Evolutionary conservation across 2,113 vertebrate species (phyloP), one percentile per base, ranked within the genome.

Genomic region (Pandion haliaetus): DNA sequence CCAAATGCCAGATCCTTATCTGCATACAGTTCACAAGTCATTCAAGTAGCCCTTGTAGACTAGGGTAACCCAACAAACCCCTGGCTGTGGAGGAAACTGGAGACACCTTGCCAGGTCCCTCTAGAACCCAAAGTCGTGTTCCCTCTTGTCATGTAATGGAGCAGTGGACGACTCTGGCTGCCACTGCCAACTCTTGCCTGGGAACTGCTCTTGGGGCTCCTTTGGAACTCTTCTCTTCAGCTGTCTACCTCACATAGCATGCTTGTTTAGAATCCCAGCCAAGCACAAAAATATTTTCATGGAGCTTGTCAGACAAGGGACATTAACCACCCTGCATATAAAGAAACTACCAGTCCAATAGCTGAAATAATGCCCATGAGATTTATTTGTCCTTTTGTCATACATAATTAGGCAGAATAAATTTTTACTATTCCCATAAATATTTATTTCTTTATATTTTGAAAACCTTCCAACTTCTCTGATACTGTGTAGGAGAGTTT

Each of bases 181-280:
- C 15, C 47, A 66, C 12, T 50, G 18, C 26, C 26, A 74, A 3
- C 23, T 63, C 36, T 73, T 54, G 17, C 40, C 34, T 54, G 21
- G 31, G 19, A 86, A 76, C 18, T 25, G 32, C 17, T 86, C 49
- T 49, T 44, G 20, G 12, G 6, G 5, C 4, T 83, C 31, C 63
- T 77, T 26, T 50, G 47, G 29, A 85, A 58, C n/a, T 72, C 29
- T 12, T 59, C 8, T 19, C 15, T 91, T 69, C 44, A 65, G 20
- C 25, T 63, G 21, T 18, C 54, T 28, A 65, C 10, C 32, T 81
- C 58, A 50, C 0, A 7, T 0, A 2, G 38, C 0, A 2, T 2
- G 3, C 19, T 59, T 28, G 44, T 59, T 79, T 18, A 73, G 31
- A 88, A 24, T 61, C 28, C 38, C 8, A 61, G 50, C 3, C 34